Conservation (phyloP, 1,140 invertebrate species). For the Gonioctena quinquepunctata region DNA sequence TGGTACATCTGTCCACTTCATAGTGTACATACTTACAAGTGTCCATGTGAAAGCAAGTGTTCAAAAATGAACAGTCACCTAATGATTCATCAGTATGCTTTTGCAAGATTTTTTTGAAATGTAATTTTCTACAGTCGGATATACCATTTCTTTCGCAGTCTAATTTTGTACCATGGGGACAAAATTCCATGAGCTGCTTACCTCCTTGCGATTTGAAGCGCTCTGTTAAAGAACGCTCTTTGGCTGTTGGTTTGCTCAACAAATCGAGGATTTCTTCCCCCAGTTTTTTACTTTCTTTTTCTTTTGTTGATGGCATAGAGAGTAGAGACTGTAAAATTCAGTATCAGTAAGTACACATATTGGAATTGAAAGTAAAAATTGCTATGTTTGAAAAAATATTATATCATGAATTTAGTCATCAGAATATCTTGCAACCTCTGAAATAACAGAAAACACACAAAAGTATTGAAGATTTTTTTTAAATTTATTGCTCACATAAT, state of each 20-base stretch:
- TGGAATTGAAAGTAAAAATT: background rate
- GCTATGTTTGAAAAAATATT: background rate
- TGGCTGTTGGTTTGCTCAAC: slow-evolving; percentile 92
- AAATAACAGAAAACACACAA: too few species aligned
- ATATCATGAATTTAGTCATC: too few species aligned
- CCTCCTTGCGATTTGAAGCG: slow-evolving; percentile 94
- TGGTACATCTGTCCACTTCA: slow-evolving; percentile 74
- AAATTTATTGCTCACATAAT: too few species aligned
- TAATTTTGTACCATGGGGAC: slow-evolving; percentile 88
- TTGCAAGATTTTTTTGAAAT: slow-evolving; percentile 98
- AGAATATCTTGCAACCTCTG: too few species aligned
- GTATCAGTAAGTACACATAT: background rate
- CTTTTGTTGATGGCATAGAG: slow-evolving; percentile 90
- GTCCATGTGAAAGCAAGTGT: slow-evolving; percentile 99
- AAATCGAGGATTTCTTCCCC: slow-evolving; percentile 95
- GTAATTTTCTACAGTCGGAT: slow-evolving; percentile 81
- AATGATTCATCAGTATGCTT: slow-evolving; percentile 94
- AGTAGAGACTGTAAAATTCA: slow-evolving; percentile 76
- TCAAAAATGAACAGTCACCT: slow-evolving; percentile 96
- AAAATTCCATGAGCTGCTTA: slow-evolving; percentile 94
- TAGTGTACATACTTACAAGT: slow-evolving; percentile 98
- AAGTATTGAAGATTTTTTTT: too few species aligned
- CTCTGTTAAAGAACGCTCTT: slow-evolving; percentile 91
- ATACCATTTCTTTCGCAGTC: slow-evolving; percentile 77
- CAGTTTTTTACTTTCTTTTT: slow-evolving; percentile 93